Conservation (phyloP, 2,113 vertebrate genomes). For the Clarias batrachus region DNA sequence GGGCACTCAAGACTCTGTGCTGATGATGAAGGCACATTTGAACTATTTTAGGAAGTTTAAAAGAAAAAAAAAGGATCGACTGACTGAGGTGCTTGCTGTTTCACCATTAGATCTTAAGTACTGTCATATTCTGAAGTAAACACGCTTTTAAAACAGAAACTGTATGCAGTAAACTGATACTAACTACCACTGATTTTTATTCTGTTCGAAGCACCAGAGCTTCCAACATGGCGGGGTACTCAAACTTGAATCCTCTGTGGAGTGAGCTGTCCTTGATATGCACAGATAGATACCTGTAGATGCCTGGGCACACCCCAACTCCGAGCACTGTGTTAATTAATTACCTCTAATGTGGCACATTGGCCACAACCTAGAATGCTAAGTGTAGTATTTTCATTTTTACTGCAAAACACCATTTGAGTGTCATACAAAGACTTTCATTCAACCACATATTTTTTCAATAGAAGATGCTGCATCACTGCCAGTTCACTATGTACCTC, state of each 20-base stretch:
- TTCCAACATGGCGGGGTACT: conserved; percentile 12
- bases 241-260: not conserved
- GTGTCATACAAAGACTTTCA: conserved; percentile 9
- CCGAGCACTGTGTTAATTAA: conserved; percentile 46
- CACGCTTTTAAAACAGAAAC: conserved; percentile 7
- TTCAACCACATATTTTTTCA: not conserved
- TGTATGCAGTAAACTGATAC: conserved; percentile 43
- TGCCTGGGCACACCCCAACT: conserved; percentile 26
- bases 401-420: conserved; percentile 2
- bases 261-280: conserved; percentile 37
- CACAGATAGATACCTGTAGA: conserved; percentile 38
- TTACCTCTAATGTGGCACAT: conserved; percentile 38
- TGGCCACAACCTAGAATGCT: conserved; percentile 3
- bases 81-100: conserved; percentile 1
- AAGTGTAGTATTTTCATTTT: conserved; percentile 23
- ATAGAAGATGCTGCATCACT: conserved; percentile 41
- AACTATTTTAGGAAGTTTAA: not conserved
- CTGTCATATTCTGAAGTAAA: not conserved
- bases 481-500: conserved; percentile 36
- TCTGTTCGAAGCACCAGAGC: conserved; percentile 24
- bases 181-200: conserved; percentile 7
- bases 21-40: conserved; percentile 53
- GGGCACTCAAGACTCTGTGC: conserved; percentile 77
- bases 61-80: not conserved
- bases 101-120: not conserved